phyloP scores from a whole-genome alignment of 2,888 invertebrate species.

The Electrophaes corylata region DNA sequence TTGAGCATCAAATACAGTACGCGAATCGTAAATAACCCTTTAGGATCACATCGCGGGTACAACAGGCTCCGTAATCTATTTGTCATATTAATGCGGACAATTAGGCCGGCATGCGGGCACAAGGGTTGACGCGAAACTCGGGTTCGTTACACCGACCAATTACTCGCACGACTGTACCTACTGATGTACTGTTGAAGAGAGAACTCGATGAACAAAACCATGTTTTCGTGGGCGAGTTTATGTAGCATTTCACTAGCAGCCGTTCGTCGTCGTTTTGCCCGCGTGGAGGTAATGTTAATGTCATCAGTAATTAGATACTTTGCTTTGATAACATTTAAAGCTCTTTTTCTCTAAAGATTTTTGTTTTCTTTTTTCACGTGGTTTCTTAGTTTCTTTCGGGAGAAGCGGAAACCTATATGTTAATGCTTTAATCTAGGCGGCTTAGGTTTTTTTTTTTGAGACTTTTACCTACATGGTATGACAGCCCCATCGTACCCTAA shows the following conservation, averaged over 20 bases:
- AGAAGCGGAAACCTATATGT: no score
- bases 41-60: slow-evolving; percentile 44
- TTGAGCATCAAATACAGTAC: slow-evolving; percentile 4
- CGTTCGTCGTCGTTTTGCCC: no score
- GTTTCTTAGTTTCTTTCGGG: no score
- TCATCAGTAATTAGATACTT: no score
- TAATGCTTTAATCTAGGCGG: no score
- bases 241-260: not conserved
- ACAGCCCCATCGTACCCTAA: no score
- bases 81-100: slow-evolving; percentile 81
- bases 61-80: slow-evolving; percentile 72
- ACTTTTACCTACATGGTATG: no score
- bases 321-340: no score
- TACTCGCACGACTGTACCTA: slow-evolving; percentile 33
- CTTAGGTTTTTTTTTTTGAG: no score
- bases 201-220: slow-evolving; percentile 9
- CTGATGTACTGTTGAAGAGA: slow-evolving; percentile 7
- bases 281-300: no score
- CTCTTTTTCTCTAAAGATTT: no score
- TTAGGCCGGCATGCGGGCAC: slow-evolving; percentile 74
- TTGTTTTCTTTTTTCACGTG: no score
- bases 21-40: slow-evolving; percentile 22
- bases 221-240: not conserved
- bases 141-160: slow-evolving; percentile 33
- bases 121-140: slow-evolving; percentile 62